Percentiles rank a stretch among this genome's conserved stretches.
Conservation (phyloP, 2,797 vertebrate species). For the Scarus forsteni region DNA sequence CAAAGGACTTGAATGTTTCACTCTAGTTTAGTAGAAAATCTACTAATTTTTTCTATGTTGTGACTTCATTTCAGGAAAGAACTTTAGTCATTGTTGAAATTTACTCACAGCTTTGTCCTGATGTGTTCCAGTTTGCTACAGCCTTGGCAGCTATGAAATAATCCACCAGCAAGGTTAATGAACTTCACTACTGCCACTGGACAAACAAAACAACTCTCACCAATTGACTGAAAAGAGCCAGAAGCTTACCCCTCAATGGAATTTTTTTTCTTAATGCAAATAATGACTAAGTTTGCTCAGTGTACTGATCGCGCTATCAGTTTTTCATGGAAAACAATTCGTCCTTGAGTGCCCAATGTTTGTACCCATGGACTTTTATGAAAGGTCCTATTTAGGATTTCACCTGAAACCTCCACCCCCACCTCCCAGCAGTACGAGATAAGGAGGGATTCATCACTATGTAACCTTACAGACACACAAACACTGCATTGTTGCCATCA, state of each 20-base stretch:
- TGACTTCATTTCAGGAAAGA: conserved; percentile 72
- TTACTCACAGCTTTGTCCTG: conserved; percentile 50
- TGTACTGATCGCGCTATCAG: conserved; percentile 79
- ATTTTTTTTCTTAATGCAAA: conserved; percentile 84
- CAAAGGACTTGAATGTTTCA: conserved; percentile 1
- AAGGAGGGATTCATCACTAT: conserved; percentile 84
- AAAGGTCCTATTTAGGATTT: conserved; percentile 87
- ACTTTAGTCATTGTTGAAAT: conserved; percentile 75
- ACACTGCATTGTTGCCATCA: conserved; percentile 33
- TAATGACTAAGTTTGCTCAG: conserved; percentile 86
- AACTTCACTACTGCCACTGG: conserved; percentile 60
- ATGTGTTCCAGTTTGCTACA: conserved; percentile 63
- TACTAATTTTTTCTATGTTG: conserved; percentile 24
- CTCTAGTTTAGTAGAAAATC: conserved; percentile 22
- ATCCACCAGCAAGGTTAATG: conserved; percentile 84
- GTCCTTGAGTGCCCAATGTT: conserved; percentile 87
- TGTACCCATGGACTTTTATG: conserved; percentile 86
- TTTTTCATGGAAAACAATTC: conserved; percentile 88
- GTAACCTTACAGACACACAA: conserved; percentile 54
- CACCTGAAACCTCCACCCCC: conserved; percentile 74
- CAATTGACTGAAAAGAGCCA: conserved; percentile 60
- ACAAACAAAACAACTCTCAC: conserved; percentile 64
- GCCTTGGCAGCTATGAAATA: conserved; percentile 85
- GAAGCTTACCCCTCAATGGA: conserved; percentile 70
- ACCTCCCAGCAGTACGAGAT: conserved; percentile 68